Base-by-base conservation (phyloP, 2,888 invertebrate species). In the Erpobdella octoculata region DNA sequence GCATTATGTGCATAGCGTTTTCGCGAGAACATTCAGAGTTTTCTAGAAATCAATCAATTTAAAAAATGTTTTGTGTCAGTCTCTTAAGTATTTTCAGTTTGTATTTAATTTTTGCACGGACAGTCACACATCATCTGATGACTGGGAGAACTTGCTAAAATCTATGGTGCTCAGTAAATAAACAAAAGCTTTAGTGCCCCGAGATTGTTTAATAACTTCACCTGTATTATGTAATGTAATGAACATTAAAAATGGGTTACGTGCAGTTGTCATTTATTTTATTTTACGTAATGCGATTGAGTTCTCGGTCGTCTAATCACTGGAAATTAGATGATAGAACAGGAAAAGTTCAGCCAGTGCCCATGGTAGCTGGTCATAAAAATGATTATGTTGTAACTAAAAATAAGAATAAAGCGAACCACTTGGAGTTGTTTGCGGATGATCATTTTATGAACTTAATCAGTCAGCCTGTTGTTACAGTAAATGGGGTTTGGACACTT, bases 301-400 rank as follows among this genome's bases (percentile, higher is more conserved):
- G 28, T 67, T 46, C 48, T 67, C 41, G 48, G 35, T 46, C 91
- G 25, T 91, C 91, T 70, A 89, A 89, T 78, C 86, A 90, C 81
- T 92, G 92, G 92, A 89, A 89, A 84, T 84, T 92, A 74, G 91
- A 89, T 82, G 85, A 87, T 68, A 89, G 90, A 78, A 89, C 88
- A 80, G 89, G 89, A 70, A 88, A 89, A 84, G 79, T 80, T 36
- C 78, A 73, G 68, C 58, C 75, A 8, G 53, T 53, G 53, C 59
- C 67, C n/a, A 61, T 67, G 28, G 73, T 68, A 8, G 73, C 73
- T 9, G 74, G 25, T 9, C 71, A 48, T n/a, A 66, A 68, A 41
- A 67, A 38, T n/a, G 28, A 67, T 9, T 41, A 38, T 8, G 15
- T 25, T 6, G 31, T 25, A 31, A 6, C 21, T 3, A 38, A 21